Base-by-base conservation (phyloP, 2,113 vertebrate species). In the Clarias gariepinus region DNA sequence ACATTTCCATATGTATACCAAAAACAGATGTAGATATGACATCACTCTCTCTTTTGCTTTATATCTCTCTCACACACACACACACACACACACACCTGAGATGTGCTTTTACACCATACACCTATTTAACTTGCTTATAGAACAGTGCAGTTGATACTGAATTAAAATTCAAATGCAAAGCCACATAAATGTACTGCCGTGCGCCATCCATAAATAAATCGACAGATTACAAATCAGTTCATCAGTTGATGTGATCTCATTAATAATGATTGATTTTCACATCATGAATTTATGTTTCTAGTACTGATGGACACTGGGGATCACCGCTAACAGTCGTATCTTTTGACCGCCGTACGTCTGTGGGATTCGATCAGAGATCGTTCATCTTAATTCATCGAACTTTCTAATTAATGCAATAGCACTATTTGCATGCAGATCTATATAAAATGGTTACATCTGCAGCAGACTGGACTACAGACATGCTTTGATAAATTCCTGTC, bases 1-100 rank as follows among this genome's bases (percentile, higher is more conserved):
- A 53, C 16, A 57, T 15, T 30, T 3, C 7, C n/a, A 77, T 41
- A 30, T 28, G 15, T 10, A 78, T n/a, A 57, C n/a, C 61, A 58
- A 82, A 82, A 82, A 41, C 81, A 82, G 81, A 47, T 82, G 81
- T 82, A 64, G 13, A 52, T 47, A 66, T 66, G 81, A 82, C 25
- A 66, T 66, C 61, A 66, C 19, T 77, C 52, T 25, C n/a, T 8
- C 71, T 53, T 8, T 6, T 12, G 33, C 80, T 15, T 47, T 10
- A 23, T 52, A 53, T 53, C 18, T n/a, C 60, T 69, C n/a, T 68
- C 36, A 11, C 69, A 23, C 19, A 11, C 69, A 23, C 33, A 36
- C 68, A 71, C 33, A 85, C 33, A 77, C 71, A 47, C 58, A 85
- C 30, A 78, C 58, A 66, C 64, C 47, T 52, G 36, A 33, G 33